A percentile compares a stretch with the other conserved stretches of the same genome.
Conservation (phyloP, 23 tunicate genomes). For the Corella eumyota region DNA sequence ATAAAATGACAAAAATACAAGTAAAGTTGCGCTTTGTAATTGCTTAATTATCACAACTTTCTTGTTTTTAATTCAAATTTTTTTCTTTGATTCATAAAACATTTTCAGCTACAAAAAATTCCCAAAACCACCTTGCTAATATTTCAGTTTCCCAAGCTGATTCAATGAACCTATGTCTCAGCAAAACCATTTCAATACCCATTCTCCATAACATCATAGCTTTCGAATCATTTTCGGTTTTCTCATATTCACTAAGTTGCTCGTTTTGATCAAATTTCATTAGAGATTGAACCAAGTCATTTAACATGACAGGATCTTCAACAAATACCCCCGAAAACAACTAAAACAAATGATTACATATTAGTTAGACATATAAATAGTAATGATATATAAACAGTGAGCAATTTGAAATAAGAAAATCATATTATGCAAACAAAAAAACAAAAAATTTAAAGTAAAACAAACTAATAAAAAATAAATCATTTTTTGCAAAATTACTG, state of each 20-base stretch:
- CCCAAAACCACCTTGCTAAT: constrained; percentile 63
- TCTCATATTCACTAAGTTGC: background rate
- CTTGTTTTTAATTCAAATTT: too few species aligned
- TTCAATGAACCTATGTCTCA: constrained; percentile 53
- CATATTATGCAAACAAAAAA: background rate
- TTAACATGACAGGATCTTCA: constrained; percentile 43
- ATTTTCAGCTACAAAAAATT: too few species aligned
- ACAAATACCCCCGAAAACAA: constrained; percentile 39
- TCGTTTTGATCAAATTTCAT: constrained; percentile 2
- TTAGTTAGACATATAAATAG: too few species aligned
- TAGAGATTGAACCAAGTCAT: constrained; percentile 36
- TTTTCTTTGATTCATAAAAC: too few species aligned
- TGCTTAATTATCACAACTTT: too few species aligned
- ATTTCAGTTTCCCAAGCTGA: constrained; percentile 81
- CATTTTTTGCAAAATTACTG: too few species aligned
- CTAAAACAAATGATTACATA: constrained; percentile 13
- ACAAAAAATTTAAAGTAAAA: background rate
- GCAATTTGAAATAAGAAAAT: background rate
- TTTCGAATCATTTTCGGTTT: background rate
- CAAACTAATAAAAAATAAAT: too few species aligned
- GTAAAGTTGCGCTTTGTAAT: too few species aligned
- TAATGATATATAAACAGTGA: too few species aligned
- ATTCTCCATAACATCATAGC: constrained; percentile 27
- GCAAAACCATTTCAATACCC: constrained; percentile 42
- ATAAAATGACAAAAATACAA: too few species aligned